Percentiles rank a stretch among this genome's conserved stretches.
phyloP scores from a whole-genome alignment of 2,797 vertebrate species.

The Chloroceryle inda region DNA sequence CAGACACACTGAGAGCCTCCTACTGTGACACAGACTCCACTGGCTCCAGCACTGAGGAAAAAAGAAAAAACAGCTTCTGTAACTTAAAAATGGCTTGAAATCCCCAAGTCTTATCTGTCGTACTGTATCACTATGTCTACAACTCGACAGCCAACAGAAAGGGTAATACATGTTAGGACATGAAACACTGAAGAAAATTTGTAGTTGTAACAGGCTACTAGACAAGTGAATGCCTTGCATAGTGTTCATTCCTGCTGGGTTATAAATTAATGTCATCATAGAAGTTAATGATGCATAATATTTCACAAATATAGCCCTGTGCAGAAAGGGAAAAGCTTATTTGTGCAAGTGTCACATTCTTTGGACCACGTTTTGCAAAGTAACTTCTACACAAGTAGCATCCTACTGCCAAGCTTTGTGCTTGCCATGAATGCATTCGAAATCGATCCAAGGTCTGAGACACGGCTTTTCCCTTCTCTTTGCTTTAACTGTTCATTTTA shows the following conservation, averaged over 20 bases:
- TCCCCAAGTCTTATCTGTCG: not conserved
- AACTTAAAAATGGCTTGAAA: constrained; percentile 27
- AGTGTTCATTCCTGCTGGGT: constrained; percentile 12
- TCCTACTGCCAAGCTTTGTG: not conserved
- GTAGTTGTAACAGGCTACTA: constrained; percentile 40
- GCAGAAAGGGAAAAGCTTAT: constrained; percentile 25
- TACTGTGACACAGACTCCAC: constrained; percentile 1
- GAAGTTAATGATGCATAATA: constrained; percentile 26
- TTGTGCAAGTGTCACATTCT: constrained; percentile 2
- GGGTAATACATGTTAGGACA: constrained; percentile 30
- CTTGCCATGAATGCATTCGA: not conserved
- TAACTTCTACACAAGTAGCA: not conserved
- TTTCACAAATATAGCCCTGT: not conserved
- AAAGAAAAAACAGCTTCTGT: not conserved
- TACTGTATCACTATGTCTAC: not conserved
- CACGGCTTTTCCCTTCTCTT: not conserved
- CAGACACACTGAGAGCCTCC: constrained; percentile 35
- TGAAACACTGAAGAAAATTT: constrained; percentile 39
- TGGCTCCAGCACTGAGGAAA: not conserved
- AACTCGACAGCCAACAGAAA: not conserved
- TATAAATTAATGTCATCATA: constrained; percentile 55
- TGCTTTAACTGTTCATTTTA: not conserved
- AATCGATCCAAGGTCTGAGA: not conserved
- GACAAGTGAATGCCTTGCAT: constrained; percentile 51
- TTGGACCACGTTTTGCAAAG: not conserved